phyloP scores from a whole-genome alignment of 1,140 invertebrate genomes.

The Diploscapter pachys region DNA sequence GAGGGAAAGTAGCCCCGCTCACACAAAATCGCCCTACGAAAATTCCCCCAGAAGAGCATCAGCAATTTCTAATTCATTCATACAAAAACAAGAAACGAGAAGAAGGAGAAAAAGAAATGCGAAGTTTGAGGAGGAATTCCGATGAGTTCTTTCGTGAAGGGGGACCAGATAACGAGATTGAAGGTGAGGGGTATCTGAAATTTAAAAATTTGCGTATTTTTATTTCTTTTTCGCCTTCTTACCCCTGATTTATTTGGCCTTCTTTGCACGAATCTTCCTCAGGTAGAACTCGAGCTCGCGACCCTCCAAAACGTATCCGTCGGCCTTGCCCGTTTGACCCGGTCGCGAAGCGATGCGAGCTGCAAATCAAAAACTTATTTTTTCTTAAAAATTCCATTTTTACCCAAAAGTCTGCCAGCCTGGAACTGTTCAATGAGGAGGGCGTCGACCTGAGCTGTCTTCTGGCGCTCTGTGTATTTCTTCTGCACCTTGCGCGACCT shows the following conservation, averaged over 20 bases:
- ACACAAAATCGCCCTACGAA: too few relatives aligned
- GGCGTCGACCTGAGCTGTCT: conserved; percentile 84
- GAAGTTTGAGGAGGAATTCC: too few relatives aligned
- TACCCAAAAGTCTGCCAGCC: conserved; percentile 86
- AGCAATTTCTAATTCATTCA: too few relatives aligned
- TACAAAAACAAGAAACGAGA: too few relatives aligned
- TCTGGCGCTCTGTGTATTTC: conserved; percentile 88
- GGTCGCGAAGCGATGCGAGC: conserved; percentile 92
- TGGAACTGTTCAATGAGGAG: conserved; percentile 92
- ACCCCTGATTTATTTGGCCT: conserved; percentile 42
- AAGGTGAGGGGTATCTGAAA: too few relatives aligned
- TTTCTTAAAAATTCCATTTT: conserved; percentile 42
- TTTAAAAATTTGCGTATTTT: too few relatives aligned
- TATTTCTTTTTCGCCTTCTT: too few relatives aligned
- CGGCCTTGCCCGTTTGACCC: conserved; percentile 90
- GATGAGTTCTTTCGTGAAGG: too few relatives aligned
- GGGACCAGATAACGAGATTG: too few relatives aligned
- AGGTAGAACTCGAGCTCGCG: conserved; percentile 99
- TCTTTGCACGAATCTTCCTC: conserved; percentile 80
- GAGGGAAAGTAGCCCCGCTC: too few relatives aligned
- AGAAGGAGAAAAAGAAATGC: too few relatives aligned
- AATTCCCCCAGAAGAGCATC: too few relatives aligned
- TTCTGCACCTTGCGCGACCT: conserved; percentile 81
- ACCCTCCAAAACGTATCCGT: conserved; percentile 97
- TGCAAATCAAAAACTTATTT: conserved; percentile 65